A percentile compares a stretch with the other conserved stretches of the same genome.
Conservation (phyloP, 2,113 vertebrate genomes). For the Salvelinus fontinalis region DNA sequence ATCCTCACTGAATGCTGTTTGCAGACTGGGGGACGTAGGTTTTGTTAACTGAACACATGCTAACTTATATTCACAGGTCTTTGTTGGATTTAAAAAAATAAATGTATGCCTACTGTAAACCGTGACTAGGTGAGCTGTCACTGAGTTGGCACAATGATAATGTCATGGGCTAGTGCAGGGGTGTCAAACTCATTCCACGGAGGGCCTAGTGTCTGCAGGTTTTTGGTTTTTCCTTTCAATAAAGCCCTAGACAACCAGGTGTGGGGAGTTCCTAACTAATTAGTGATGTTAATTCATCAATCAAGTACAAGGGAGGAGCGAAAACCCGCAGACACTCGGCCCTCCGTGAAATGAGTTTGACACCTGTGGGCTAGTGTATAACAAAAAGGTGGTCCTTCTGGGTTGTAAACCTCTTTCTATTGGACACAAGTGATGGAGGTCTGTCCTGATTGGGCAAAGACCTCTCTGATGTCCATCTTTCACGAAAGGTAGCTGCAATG, state of each 20-base stretch:
- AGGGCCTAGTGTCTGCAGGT: too few species aligned
- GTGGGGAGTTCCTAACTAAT: too few species aligned
- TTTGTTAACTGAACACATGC: conserved; percentile 18
- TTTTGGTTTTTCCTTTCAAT: too few species aligned
- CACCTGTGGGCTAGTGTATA: not conserved
- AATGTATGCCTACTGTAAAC: not conserved
- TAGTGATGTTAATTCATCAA: too few species aligned
- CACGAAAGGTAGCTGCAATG: not conserved
- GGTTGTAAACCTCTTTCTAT: conserved; percentile 45
- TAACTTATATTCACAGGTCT: conserved; percentile 7
- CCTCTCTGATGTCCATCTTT: not conserved
- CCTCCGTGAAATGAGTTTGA: too few species aligned
- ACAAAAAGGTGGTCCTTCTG: not conserved
- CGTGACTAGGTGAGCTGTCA: not conserved
- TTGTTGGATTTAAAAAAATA: not conserved
- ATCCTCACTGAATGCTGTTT: conserved; percentile 15
- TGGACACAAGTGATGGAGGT: not conserved
- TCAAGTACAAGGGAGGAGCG: too few species aligned
- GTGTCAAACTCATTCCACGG: too few species aligned
- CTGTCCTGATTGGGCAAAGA: conserved; percentile 22
- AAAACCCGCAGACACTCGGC: too few species aligned
- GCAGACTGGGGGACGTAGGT: conserved; percentile 14
- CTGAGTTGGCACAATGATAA: conserved; percentile 3
- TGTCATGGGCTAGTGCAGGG: conserved; percentile 23
- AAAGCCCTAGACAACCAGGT: too few species aligned